phyloP scores from a whole-genome alignment of 2,113 vertebrate genomes.

The Andinoacara biseriatus region DNA sequence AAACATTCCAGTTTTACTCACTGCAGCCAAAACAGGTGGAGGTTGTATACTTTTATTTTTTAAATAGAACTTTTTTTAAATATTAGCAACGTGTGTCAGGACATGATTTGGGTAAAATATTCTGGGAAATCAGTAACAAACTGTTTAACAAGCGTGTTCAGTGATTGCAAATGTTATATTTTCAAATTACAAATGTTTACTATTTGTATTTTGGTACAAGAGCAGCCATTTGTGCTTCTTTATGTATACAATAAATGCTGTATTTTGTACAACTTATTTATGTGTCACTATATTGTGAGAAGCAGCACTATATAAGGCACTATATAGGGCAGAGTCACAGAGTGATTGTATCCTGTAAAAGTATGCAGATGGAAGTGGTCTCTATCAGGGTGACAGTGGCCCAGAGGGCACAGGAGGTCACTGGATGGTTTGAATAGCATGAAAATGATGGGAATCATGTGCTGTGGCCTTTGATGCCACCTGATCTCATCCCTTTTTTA shows the following conservation, averaged over 20 bases:
- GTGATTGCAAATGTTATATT: neutral
- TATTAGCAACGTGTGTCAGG: neutral
- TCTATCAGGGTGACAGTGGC: neutral
- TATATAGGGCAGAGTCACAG: no score
- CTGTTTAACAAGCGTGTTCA: neutral
- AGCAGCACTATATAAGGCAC: neutral
- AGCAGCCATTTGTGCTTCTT: neutral
- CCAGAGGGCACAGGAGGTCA: neutral
- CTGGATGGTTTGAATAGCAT: neutral
- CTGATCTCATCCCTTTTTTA: neutral
- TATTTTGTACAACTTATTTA: constrained; percentile 1
- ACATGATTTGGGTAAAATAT: neutral
- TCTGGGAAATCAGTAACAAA: neutral
- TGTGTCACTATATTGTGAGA: neutral
- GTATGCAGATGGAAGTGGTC: neutral
- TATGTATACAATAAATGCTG: neutral
- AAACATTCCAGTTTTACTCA: neutral
- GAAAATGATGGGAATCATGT: neutral
- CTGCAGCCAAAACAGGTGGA: neutral
- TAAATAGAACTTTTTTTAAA: neutral
- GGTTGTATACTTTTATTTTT: neutral
- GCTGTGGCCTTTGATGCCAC: neutral
- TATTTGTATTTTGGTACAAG: neutral
- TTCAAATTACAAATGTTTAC: neutral
- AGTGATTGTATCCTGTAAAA: neutral